Evolutionary conservation across 2,888 invertebrate species (phyloP).

Genomic region (Andrena camellia): DNA sequence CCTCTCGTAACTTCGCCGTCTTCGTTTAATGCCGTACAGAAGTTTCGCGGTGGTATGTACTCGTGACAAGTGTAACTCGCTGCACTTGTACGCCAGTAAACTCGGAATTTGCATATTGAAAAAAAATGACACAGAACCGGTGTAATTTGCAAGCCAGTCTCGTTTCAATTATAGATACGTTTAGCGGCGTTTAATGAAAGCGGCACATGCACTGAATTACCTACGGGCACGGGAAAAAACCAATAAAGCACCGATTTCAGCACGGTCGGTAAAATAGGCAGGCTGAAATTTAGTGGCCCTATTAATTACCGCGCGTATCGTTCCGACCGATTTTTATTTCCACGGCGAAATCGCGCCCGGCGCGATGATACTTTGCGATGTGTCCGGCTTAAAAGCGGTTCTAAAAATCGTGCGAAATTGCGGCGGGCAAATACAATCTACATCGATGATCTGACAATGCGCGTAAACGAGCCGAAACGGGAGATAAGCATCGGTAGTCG

Average conservation of each 20-base stretch:
- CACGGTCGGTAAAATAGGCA: slow-evolving; percentile 7
- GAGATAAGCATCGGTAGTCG: slow-evolving; percentile 31
- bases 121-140: not conserved
- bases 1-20: not conserved
- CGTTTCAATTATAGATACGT: slow-evolving; percentile 25
- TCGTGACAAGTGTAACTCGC: not conserved
- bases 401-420: slow-evolving; percentile 1
- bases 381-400: not conserved
- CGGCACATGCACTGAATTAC: not conserved
- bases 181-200: slow-evolving; percentile 22
- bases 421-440: not conserved
- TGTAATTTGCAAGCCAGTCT: not conserved
- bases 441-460: slow-evolving; percentile 26
- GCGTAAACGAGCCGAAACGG: slow-evolving; percentile 30
- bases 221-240: not conserved
- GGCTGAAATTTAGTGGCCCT: slow-evolving; percentile 3
- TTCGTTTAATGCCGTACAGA: too few relatives aligned
- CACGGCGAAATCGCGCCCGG: not conserved
- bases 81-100: not conserved
- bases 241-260: not conserved
- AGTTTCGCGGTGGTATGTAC: too few relatives aligned
- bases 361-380: not conserved
- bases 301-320: slow-evolving; percentile 18
- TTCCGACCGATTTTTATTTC: not conserved
- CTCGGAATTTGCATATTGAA: not conserved